Percentiles rank a stretch among this genome's conserved stretches.
Evolutionary conservation across 2,888 invertebrate species (phyloP).

Genomic region (Rugalucina vietnamica): DNA sequence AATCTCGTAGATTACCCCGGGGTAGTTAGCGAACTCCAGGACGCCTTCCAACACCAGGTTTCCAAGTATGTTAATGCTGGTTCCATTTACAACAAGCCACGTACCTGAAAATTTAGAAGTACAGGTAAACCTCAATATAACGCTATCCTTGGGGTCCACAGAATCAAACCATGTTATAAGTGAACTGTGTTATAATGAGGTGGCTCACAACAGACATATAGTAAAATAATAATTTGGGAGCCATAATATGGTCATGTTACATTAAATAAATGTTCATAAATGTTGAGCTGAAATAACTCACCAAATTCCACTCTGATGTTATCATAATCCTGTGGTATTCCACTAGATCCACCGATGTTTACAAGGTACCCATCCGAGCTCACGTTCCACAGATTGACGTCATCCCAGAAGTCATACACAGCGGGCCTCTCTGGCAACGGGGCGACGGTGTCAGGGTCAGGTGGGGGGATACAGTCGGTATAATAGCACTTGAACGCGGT

Average conservation of each 20-base stretch:
- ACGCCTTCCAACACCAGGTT: slow-evolving; percentile 66
- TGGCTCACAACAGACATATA: too few relatives aligned
- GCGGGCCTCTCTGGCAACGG: slow-evolving; percentile 52
- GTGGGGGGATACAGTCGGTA: slow-evolving; percentile 75
- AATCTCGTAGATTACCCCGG: slow-evolving; percentile 58
- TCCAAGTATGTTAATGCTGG: slow-evolving; percentile 48
- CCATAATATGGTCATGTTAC: too few relatives aligned
- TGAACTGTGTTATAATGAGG: too few relatives aligned
- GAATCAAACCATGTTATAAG: too few relatives aligned
- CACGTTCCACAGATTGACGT: slow-evolving; percentile 60
- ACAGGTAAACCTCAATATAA: too few relatives aligned
- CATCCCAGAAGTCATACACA: slow-evolving; percentile 63
- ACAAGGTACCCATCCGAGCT: slow-evolving; percentile 54
- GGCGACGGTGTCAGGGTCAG: slow-evolving; percentile 67
- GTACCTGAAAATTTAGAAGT: slow-evolving; percentile 61
- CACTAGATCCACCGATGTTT: slow-evolving; percentile 61
- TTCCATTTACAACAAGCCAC: slow-evolving; percentile 67
- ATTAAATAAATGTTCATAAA: too few relatives aligned
- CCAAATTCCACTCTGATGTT: slow-evolving; percentile 64
- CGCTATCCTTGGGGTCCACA: too few relatives aligned
- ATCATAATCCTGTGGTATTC: slow-evolving; percentile 64
- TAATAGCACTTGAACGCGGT: slow-evolving; percentile 71
- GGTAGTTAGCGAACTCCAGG: slow-evolving; percentile 61
- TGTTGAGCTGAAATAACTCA: slow-evolving; percentile 1
- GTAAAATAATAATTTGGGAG: too few relatives aligned